Conservation (phyloP, 2,797 vertebrate genomes). For the Liasis olivaceus region DNA sequence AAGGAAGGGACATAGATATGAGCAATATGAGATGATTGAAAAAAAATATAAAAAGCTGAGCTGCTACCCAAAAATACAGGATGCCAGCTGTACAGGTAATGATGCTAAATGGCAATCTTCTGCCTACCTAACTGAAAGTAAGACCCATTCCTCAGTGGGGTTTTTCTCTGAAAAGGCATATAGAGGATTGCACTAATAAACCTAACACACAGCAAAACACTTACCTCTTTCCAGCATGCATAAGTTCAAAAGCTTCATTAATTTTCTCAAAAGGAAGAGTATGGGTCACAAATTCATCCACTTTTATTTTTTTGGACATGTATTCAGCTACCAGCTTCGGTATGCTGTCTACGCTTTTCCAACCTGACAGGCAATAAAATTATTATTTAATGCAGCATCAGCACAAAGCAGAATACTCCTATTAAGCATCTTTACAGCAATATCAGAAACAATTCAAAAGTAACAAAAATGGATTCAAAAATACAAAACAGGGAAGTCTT, state of each 20-base stretch:
- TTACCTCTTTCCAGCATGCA: slow-evolving; percentile 91
- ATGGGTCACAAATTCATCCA: slow-evolving; percentile 95
- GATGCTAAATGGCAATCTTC: neutral
- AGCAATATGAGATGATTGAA: neutral
- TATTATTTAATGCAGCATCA: neutral
- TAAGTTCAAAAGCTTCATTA: slow-evolving; percentile 91
- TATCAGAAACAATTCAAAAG: neutral
- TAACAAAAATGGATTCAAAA: rapidly evolving
- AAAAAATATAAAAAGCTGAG: neutral
- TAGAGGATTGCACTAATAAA: neutral
- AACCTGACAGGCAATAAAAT: slow-evolving; percentile 76
- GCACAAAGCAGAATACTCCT: neutral
- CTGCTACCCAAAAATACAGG: neutral
- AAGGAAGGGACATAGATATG: neutral
- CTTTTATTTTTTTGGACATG: slow-evolving; percentile 92
- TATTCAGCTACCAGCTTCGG: slow-evolving; percentile 93
- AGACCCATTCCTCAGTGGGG: neutral
- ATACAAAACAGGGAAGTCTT: neutral
- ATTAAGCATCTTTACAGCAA: rapidly evolving
- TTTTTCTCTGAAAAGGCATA: neutral
- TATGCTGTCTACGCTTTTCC: slow-evolving; percentile 92
- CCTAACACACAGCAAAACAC: neutral
- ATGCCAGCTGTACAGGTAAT: neutral
- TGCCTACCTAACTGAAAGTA: neutral
- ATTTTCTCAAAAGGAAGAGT: slow-evolving; percentile 88